Base-by-base conservation (phyloP, 2,888 invertebrate genomes). In the Herminia tarsipennalis region DNA sequence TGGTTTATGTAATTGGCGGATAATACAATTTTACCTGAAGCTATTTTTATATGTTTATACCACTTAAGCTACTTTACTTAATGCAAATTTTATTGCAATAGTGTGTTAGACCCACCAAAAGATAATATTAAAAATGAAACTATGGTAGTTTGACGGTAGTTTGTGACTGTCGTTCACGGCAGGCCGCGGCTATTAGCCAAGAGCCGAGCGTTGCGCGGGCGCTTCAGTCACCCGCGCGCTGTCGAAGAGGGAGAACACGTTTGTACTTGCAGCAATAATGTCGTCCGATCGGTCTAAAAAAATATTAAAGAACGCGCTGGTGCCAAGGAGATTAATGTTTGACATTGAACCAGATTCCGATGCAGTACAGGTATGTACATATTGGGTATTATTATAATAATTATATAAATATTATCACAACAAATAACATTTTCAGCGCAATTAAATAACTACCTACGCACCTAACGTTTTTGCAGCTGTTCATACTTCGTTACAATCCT, bases 61-160 rank as follows among this genome's bases (percentile, higher is more conserved):
- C 14, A 29, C 10, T 6, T 29, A 29, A 29, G 29, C 29, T 29
- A 29, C 29, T 29, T 29, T 29, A 29, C 29, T 29, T n/a, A 9
- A 29, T 10, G 29, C 29, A 29, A 4, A 13, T 14, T 29, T 29
- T 29, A 25, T 29, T 29, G 6, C 14, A 29, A 6, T 29, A 9
- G 13, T 29, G 29, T 29, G 29, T 12, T 29, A 29, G 10, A 29
- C 29, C 29, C 13, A 13, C 29, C 29, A 29, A 12, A 29, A 9
- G 3, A 29, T 29, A 13, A n/a, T 9, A n/a, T 8, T 6, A 29
- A 29, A 29, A 6, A 29, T 29, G 14, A 29, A 29, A 29, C 2
- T 29, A 29, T 29, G 29, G 24, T n/a, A 8, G 24, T n/a, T 24
- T 5, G 8, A n/a, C 24, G 24, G 24, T 24, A 24, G 4, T n/a